Base-by-base conservation (phyloP, 1,140 invertebrate genomes). In the Drosophila parabipectinata region DNA sequence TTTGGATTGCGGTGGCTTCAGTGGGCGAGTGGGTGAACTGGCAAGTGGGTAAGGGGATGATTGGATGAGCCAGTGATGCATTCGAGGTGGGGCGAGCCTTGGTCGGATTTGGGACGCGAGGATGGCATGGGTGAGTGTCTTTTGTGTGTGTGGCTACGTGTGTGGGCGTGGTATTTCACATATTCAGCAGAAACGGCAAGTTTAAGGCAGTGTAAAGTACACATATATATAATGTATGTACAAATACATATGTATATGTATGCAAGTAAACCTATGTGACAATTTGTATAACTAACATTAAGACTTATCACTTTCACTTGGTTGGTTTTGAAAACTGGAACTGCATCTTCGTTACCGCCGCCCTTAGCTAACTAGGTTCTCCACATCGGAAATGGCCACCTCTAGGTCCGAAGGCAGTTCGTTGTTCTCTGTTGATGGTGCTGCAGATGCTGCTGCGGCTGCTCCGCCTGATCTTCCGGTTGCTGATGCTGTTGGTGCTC, bases 361-460 rank as follows among this genome's bases (percentile, higher is more conserved):
- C 63, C 78, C 72, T 89, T 92, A 91, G 90, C 90, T 92, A 90
- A 92, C 91, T 68, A 92, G 54, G 63, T 92, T 91, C 77, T 92
- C 91, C 52, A 92, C 73, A 61, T 92, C 91, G 18, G 91, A 92
- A 4, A 92, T 73, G 66, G 90, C 87, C 24, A 92, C 90, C 74
- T 92, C 91, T n/a, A 92, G 55, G 58, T 92, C 91, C 32, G 91
- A 92, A 30, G 91, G 87, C 50, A 91, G 58, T 56, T 90, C 85
- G 15, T 84, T 80, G 51, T 81, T 66, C 26, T 62, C 58, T 8
- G 66, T 56, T 34, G 73, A 14, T 51, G 63, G 24, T 24, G 41
- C 3, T 18, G 41, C 39, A 28, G 26, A 21, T 12, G 75, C 15
- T 53, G 72, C 14, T 14, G 60, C 37, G 21, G 44, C 9, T 21